Evolutionary conservation across 2,888 invertebrate genomes (phyloP), one percentile per base, ranked within the genome.

Genomic region (Barypeithes pellucidus): DNA sequence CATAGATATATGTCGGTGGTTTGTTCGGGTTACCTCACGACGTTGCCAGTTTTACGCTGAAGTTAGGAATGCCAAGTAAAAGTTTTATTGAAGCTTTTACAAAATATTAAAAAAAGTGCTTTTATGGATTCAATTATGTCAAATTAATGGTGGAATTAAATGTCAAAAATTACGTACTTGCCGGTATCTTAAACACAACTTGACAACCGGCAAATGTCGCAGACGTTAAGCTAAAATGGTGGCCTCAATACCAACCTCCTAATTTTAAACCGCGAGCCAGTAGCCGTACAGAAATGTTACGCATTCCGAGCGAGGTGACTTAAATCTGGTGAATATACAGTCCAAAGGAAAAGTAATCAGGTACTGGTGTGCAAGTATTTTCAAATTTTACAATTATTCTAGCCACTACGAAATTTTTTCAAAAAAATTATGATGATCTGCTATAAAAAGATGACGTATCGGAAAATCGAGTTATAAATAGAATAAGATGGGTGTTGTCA

Each of bases 181-280:
- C n/a, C n/a, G 39, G 45, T 62, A 20, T 16, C 22, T 24, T 47
- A 45, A 33, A 33, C 4, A 47, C 14, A 4, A 29, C 29, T 39
- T 18, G 11, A 29, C 24, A 67, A 54, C 45, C 33, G 33, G 33
- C 8, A 33, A 33, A 33, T n/a, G n/a, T n/a, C n/a, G n/a, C n/a
- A n/a, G n/a, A n/a, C n/a, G n/a, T n/a, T n/a, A 72, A 72, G 67
- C 61, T 52, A 72, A 72, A 72, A 72, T 52, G 72, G 72, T 72
- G 72, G 54, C 72, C 72, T 62, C 72, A 72, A 72, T 72, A 52
- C 45, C 47, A 33, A 29, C 63, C 65, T 67, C 72, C 72, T 72
- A 72, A 72, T 72, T 72, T 72, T 72, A 72, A 72, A 67, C 67
- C 61, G 67, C 72, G 43, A 43, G 62, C 67, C 41, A 52, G 67